Conservation (phyloP, 2,797 vertebrate species). For the Clamator glandarius region DNA sequence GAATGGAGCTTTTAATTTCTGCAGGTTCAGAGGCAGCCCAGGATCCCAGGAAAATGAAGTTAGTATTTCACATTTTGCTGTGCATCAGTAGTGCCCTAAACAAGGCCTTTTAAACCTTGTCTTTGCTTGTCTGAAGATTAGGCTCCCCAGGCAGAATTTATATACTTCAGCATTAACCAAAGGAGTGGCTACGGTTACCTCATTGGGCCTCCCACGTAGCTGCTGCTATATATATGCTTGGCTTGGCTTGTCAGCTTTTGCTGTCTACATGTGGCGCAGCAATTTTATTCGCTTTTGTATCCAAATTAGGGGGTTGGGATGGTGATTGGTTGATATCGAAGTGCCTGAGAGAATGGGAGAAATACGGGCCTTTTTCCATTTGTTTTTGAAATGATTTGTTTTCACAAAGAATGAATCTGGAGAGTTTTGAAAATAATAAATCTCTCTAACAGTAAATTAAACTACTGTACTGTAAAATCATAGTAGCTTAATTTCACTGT, state of each 20-base stretch:
- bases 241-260: constrained; percentile 17
- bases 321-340: background rate
- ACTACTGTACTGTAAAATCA: background rate
- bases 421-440: background rate
- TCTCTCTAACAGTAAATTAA: background rate
- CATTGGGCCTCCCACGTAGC: constrained; percentile 35
- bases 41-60: background rate
- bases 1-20: background rate
- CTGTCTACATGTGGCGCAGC: constrained; percentile 25
- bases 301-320: background rate
- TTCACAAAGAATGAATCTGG: background rate
- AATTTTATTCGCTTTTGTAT: background rate
- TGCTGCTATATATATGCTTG: constrained; percentile 22
- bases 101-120: background rate
- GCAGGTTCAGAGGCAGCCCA: background rate
- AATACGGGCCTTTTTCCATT: background rate
- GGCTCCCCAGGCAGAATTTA: constrained; percentile 14
- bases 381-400: background rate
- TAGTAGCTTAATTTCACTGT: background rate
- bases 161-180: background rate
- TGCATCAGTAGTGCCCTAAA: background rate
- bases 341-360: background rate
- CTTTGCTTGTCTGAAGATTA: constrained; percentile 24
- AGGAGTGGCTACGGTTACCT: background rate
- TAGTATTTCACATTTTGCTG: background rate